Evolutionary conservation across 35 echinoderm and acorn worm species (phyloP), one percentile per base, ranked within the genome.

Genomic region (Apostichopus parvimensis): DNA sequence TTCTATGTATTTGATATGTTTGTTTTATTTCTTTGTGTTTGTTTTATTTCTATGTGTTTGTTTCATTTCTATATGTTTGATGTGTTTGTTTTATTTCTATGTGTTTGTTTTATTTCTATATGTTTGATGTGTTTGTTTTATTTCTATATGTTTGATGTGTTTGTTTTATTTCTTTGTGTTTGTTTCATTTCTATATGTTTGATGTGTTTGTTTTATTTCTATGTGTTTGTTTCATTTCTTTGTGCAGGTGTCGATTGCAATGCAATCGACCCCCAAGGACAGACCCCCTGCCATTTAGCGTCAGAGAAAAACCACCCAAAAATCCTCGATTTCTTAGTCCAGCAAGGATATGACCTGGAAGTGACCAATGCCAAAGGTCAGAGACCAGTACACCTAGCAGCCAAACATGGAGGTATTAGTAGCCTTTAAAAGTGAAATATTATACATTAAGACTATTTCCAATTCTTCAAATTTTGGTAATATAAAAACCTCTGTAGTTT

Each of bases 331-430:
- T 93, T 91, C 26, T 85, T 98, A 56, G 78, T 94, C 14, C 89
- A 65, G 26, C 65, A 91, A 54, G 94, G 97, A 21, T 80, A 94
- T 52, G 94, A 98, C 87, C 90, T 98, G 73, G 97, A 98, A 77
- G 55, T 80, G 20, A 59, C 90, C 18, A 95, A 98, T 91, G 71
- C 68, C 7, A 90, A 91, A 68, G 91, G 94, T 24, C 90, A 94
- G 68, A 92, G 82, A 78, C 97, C 97, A 22, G 79, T 92, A 9
- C 97, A 98, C 59, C 77, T 92, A 78, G 97, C 94, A 7, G 97
- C 97, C 6, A 96, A 94, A 60, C 93, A 98, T 94, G 97, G 97
- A 93, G 94, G 97, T 98, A 90, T 9, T 28, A 1, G 1, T 28
- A 28, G 26, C 26, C 1, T 28, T 28, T 61, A 61, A 61, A 61